A percentile compares a stretch with the other conserved stretches of the same genome.
These are phyloP conservation scores for Periophthalmodon schlosseri DNA, from an alignment of 2,113 vertebrate species.

Conservation along the genomic window DNA sequence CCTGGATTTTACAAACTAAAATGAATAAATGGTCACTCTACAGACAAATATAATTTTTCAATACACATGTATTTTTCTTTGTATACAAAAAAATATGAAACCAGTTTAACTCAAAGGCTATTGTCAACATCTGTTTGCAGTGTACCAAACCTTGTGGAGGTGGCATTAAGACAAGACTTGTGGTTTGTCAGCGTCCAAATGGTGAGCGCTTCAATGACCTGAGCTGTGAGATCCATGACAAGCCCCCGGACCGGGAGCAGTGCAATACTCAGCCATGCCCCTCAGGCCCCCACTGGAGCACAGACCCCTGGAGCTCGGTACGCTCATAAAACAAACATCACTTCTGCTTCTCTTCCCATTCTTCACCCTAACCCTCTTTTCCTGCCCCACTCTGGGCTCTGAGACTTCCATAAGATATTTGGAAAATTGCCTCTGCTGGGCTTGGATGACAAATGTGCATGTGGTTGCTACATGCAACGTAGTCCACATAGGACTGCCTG, in stretches of 20 bases:
- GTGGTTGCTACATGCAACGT: slow-evolving; percentile 33
- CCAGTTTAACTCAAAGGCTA: slow-evolving; percentile 9
- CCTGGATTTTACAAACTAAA: neutral
- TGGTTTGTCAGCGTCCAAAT: slow-evolving; percentile 90
- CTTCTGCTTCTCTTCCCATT: slow-evolving; percentile 52
- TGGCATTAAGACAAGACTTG: slow-evolving; percentile 90
- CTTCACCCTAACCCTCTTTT: slow-evolving; percentile 41
- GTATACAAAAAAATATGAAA: neutral
- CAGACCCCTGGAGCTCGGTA: slow-evolving; percentile 98
- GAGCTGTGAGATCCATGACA: slow-evolving; percentile 97
- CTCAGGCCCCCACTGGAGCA: slow-evolving; percentile 86
- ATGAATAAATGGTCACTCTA: neutral
- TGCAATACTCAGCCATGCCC: slow-evolving; percentile 93
- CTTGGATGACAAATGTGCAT: slow-evolving; percentile 45
- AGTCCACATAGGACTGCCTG: slow-evolving; percentile 48
- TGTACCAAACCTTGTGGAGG: slow-evolving; percentile 91
- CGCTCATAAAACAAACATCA: slow-evolving; percentile 83
- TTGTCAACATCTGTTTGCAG: slow-evolving; percentile 65
- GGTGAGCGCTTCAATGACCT: slow-evolving; percentile 93
- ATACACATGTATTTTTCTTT: neutral
- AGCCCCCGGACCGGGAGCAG: slow-evolving; percentile 94
- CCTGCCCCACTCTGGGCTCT: slow-evolving; percentile 41
- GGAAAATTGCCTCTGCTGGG: slow-evolving; percentile 54
- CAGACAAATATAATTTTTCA: neutral
- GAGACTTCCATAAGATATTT: slow-evolving; percentile 49